These are phyloP conservation scores for Potamilus streckersoni DNA, from an alignment of 1,140 invertebrate genomes.

Conservation along the genomic window DNA sequence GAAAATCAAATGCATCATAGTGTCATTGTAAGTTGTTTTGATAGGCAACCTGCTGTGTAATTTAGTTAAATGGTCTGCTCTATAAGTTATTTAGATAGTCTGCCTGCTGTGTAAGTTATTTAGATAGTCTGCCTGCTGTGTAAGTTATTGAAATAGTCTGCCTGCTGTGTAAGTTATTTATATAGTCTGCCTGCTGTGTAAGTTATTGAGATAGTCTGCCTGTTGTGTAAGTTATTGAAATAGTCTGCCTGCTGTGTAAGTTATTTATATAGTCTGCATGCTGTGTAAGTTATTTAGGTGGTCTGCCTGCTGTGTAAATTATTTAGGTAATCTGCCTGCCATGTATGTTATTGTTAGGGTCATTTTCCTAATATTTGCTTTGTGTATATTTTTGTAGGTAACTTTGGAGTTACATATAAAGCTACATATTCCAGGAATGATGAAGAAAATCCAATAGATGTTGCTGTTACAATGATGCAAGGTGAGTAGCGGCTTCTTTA, in stretches of 20 bases:
- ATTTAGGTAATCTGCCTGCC: not conserved
- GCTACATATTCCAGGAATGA: conserved; percentile 51
- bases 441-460: conserved; percentile 55
- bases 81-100: no score
- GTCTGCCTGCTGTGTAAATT: not conserved
- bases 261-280: not conserved
- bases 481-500: conserved; percentile 35
- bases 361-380: not conserved
- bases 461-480: conserved; percentile 69
- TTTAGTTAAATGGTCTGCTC: no score
- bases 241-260: not conserved
- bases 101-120: no score
- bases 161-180: not conserved
- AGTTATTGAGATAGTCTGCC: no score
- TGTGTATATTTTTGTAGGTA: conserved; percentile 50
- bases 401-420: conserved; percentile 69
- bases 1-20: no score
- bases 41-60: no score
- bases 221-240: not conserved
- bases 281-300: no score
- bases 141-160: not conserved
- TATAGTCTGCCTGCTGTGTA: no score
- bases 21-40: no score
- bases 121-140: not conserved
- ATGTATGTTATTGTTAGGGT: not conserved